Percentiles rank a stretch among this genome's conserved stretches.
These are phyloP conservation scores for pig (Sus scrofa) DNA, from an alignment of 2,113 vertebrate genomes.

Conservation along the genomic window DNA sequence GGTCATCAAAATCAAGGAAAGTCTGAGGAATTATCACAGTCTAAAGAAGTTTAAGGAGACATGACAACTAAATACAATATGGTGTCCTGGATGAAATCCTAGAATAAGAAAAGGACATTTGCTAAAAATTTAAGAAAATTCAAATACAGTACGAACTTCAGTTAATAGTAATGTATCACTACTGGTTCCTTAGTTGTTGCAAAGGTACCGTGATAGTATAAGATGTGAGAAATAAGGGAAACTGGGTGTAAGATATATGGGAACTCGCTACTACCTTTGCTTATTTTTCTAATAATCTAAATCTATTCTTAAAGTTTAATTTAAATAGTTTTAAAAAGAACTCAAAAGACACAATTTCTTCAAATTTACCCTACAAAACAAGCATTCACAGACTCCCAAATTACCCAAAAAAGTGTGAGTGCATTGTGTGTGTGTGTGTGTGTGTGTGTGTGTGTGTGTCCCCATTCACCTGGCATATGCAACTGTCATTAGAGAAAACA, in stretches of 20 bases:
- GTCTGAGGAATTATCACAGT: neutral
- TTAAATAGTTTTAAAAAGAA: neutral
- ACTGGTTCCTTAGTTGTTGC: neutral
- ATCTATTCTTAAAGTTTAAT: constrained; percentile 16
- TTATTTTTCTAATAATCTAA: constrained; percentile 21
- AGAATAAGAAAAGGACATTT: neutral
- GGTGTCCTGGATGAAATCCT: too few species aligned
- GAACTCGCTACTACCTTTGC: neutral
- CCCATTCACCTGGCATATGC: neutral
- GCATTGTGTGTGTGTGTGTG: accelerated
- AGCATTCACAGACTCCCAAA: neutral
- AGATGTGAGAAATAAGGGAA: neutral
- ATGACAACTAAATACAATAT: neutral
- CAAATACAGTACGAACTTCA: neutral
- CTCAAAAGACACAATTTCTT: constrained; percentile 9
- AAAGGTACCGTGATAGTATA: neutral
- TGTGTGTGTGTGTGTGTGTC: accelerated
- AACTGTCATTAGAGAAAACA: neutral
- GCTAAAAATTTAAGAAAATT: neutral
- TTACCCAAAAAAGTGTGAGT: neutral
- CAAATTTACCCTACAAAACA: neutral
- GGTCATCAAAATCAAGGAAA: neutral
- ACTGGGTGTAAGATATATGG: neutral
- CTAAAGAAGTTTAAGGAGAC: neutral
- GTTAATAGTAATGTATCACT: neutral